Percentiles rank a stretch among this genome's conserved stretches.
Evolutionary conservation across 2,113 vertebrate genomes (phyloP).

Genomic region (Corvus hawaiiensis): DNA sequence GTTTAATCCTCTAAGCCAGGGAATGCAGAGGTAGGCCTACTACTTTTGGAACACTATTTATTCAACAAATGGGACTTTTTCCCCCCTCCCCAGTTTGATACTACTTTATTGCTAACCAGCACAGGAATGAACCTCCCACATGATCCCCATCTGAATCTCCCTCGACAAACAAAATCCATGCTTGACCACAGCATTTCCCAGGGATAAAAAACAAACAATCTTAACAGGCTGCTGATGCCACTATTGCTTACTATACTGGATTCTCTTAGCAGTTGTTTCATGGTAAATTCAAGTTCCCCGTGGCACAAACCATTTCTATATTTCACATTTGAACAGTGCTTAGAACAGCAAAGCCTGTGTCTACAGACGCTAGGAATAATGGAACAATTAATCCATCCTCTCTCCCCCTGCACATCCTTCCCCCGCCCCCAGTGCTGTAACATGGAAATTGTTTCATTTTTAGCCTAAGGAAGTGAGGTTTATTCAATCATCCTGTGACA

Average conservation of each 20-base stretch:
- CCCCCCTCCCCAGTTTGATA: neutral
- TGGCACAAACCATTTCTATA: neutral
- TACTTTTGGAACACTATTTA: constrained; percentile 2
- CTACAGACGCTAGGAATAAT: neutral
- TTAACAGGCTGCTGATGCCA: neutral
- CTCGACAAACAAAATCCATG: neutral
- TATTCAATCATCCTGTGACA: neutral
- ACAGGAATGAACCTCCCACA: neutral
- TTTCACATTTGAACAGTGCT: neutral
- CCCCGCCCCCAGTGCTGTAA: neutral
- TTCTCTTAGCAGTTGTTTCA: neutral
- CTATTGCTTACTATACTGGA: neutral
- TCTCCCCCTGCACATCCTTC: neutral
- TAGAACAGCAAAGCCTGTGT: neutral
- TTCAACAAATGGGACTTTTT: neutral
- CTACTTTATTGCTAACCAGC: neutral
- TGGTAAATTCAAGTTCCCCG: constrained; percentile 1
- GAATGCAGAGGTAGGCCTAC: constrained; percentile 40
- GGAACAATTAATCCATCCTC: neutral
- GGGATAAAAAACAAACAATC: neutral
- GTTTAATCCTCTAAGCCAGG: constrained; percentile 35
- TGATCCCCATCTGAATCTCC: neutral
- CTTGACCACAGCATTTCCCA: neutral
- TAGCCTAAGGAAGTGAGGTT: constrained; percentile 13
- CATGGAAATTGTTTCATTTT: neutral